Evolutionary conservation across 2,888 invertebrate species (phyloP).

Genomic region (Dendrolimus houi): DNA sequence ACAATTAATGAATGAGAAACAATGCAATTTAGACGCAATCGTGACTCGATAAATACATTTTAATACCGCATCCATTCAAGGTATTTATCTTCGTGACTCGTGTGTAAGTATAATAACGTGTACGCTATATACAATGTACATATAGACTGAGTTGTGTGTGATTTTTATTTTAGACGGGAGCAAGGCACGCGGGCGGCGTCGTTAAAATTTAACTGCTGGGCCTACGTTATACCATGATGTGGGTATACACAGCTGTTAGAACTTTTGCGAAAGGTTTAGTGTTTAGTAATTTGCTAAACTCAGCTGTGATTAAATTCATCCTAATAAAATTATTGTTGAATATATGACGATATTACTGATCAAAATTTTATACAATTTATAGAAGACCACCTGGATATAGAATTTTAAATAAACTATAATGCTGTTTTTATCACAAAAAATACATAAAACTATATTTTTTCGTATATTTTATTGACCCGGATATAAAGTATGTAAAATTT

Average conservation of each 20-base stretch:
- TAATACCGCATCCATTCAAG: slow-evolving; percentile 23
- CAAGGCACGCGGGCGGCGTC: slow-evolving; percentile 26
- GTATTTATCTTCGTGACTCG: slow-evolving; percentile 11
- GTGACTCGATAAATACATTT: slow-evolving; percentile 11
- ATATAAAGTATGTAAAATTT: no score
- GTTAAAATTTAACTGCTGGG: slow-evolving; percentile 41
- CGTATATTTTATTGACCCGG: no score
- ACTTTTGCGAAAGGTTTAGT: slow-evolving; percentile 6
- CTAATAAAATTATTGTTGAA: no score
- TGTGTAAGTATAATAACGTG: background rate
- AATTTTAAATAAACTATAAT: no score
- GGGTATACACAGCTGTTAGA: slow-evolving; percentile 4
- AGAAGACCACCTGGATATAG: no score
- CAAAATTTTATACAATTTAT: no score
- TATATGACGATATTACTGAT: no score
- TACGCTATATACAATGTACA: background rate
- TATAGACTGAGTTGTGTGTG: slow-evolving; percentile 5
- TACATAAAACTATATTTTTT: no score
- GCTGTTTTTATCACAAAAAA: no score
- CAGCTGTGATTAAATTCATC: background rate
- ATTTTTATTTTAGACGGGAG: slow-evolving; percentile 36
- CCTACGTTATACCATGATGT: slow-evolving; percentile 18
- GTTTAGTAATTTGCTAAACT: slow-evolving; percentile 2
- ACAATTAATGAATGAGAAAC: background rate
- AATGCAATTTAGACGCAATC: background rate